These are phyloP conservation scores for Macquaria australasica DNA, from an alignment of 2,113 vertebrate species.

Conservation along the genomic window DNA sequence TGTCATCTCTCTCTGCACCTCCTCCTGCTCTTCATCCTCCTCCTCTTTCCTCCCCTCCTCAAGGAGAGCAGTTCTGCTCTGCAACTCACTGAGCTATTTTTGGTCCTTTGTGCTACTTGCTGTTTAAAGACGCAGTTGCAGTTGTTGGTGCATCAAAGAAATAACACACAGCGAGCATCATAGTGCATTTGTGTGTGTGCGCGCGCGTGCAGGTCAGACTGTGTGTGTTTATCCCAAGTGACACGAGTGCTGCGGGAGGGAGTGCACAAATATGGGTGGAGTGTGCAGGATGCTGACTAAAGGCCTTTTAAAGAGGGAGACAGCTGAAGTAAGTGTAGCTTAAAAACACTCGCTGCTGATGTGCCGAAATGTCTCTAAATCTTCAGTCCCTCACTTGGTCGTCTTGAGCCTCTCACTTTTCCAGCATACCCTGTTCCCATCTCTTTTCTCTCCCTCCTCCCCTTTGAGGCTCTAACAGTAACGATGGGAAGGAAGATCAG, in stretches of 20 bases:
- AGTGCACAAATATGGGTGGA: slow-evolving; percentile 64
- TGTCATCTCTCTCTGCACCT: slow-evolving; percentile 60
- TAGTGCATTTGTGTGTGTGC: slow-evolving; percentile 52
- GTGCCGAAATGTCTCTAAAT: slow-evolving; percentile 37
- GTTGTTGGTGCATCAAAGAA: slow-evolving; percentile 77
- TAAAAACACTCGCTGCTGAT: slow-evolving; percentile 46
- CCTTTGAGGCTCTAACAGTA: slow-evolving; percentile 18
- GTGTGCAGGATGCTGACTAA: slow-evolving; percentile 67
- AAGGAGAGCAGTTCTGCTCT: slow-evolving; percentile 82
- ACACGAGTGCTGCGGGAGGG: slow-evolving; percentile 49
- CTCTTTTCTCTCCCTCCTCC: background rate
- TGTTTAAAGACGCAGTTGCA: slow-evolving; percentile 84
- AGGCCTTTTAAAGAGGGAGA: slow-evolving; percentile 54
- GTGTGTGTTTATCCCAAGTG: slow-evolving; percentile 57
- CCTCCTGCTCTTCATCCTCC: slow-evolving; percentile 49
- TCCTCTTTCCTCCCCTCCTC: slow-evolving; percentile 67
- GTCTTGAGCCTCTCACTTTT: slow-evolving; percentile 1
- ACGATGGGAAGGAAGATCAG: slow-evolving; percentile 26
- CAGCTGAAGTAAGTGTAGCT: slow-evolving; percentile 46
- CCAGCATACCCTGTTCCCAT: background rate
- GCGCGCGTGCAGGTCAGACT: slow-evolving; percentile 29
- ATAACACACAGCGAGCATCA: slow-evolving; percentile 52
- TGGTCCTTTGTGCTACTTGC: slow-evolving; percentile 87
- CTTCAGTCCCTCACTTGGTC: slow-evolving; percentile 17
- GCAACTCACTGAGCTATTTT: slow-evolving; percentile 85